Conservation (phyloP, 2,113 vertebrate genomes). For the Catharus bicknelli region DNA sequence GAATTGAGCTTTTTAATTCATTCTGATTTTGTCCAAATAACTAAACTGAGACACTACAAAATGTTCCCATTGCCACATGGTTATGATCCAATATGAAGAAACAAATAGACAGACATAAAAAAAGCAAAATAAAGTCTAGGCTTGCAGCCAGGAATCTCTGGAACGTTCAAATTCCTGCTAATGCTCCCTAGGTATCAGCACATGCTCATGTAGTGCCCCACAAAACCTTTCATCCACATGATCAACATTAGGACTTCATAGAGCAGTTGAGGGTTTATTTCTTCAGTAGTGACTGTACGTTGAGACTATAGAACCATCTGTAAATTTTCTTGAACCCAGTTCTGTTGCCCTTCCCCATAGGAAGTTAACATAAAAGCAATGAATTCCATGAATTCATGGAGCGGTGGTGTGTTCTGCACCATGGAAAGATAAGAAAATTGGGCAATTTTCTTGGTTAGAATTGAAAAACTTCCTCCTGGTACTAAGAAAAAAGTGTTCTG, state of each 20-base stretch:
- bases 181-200: neutral
- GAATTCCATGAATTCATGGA: neutral
- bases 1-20: neutral
- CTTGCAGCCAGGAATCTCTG: neutral
- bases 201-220: neutral
- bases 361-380: neutral
- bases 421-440: neutral
- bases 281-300: neutral
- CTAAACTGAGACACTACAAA: neutral
- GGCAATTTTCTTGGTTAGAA: neutral
- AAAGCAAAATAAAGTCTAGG: neutral
- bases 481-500: neutral
- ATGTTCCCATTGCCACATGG: neutral
- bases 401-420: neutral
- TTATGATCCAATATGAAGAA: neutral
- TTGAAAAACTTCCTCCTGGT: neutral
- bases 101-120: neutral
- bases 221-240: neutral
- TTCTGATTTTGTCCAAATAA: neutral
- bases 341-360: neutral
- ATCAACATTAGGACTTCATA: neutral
- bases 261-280: neutral
- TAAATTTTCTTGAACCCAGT: neutral
- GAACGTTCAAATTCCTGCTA: neutral
- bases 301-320: neutral